These are phyloP conservation scores for Caiman crocodilus DNA, from an alignment of 2,797 vertebrate genomes.

Conservation along the genomic window DNA sequence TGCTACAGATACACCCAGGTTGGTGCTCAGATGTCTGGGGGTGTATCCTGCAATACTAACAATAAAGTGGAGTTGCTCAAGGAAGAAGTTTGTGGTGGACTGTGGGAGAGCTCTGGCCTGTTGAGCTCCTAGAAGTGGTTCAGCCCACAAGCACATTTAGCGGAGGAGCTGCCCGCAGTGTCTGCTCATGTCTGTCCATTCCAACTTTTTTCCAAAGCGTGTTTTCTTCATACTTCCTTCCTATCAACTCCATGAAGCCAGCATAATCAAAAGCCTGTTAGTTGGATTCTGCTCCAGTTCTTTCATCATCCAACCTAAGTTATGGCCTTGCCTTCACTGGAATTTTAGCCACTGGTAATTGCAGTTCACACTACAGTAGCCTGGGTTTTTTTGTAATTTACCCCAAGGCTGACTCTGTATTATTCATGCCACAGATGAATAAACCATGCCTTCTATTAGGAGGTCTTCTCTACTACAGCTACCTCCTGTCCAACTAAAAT, in stretches of 20 bases:
- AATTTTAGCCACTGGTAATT: rapidly evolving
- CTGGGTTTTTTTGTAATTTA: not conserved
- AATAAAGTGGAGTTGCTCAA: too few species aligned
- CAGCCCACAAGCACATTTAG: not conserved
- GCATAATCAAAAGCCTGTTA: rapidly evolving
- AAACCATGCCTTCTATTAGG: not conserved
- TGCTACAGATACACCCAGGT: too few species aligned
- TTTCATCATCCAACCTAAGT: rapidly evolving
- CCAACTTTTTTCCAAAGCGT: not conserved
- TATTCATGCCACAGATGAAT: rapidly evolving
- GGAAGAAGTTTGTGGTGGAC: not conserved
- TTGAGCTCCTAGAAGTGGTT: not conserved
- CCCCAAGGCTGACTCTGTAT: not conserved
- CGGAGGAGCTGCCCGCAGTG: rapidly evolving
- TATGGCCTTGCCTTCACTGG: rapidly evolving
- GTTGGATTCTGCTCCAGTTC: not conserved
- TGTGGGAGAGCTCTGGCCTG: not conserved
- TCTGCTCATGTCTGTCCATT: rapidly evolving
- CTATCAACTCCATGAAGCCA: rapidly evolving
- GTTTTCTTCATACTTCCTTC: rapidly evolving
- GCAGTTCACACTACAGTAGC: not conserved
- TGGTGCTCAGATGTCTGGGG: too few species aligned
- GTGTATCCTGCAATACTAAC: too few species aligned
- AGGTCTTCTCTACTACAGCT: not conserved
- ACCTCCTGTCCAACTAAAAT: not conserved